Evolutionary conservation across 2,888 invertebrate genomes (phyloP).

Genomic region (Corythucha ciliata): DNA sequence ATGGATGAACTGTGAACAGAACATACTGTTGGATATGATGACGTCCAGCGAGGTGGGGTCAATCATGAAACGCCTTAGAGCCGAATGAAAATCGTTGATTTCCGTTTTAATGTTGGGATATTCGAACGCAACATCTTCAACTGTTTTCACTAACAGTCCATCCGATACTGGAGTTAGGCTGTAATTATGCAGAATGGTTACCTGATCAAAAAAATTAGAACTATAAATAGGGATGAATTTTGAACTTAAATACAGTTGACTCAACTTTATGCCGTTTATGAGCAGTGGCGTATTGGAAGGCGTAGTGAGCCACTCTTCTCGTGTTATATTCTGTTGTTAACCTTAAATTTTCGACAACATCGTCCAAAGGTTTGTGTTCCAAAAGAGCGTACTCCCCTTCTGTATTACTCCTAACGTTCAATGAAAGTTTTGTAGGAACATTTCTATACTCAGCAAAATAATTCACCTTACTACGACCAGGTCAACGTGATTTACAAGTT

Average conservation of each 20-base stretch:
- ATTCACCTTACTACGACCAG: constrained; percentile 14
- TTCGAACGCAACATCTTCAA: constrained; percentile 9
- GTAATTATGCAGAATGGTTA: constrained; percentile 12
- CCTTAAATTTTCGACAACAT: constrained; percentile 9
- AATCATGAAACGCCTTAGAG: neutral
- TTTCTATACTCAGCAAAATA: too few relatives aligned
- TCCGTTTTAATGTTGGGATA: constrained; percentile 7
- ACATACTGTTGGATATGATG: constrained; percentile 13
- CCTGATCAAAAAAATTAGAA: constrained; percentile 3
- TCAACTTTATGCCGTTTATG: too few relatives aligned
- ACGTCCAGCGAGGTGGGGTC: constrained; percentile 7
- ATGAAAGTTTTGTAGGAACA: too few relatives aligned
- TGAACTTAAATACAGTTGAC: too few relatives aligned
- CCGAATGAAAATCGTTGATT: constrained; percentile 3
- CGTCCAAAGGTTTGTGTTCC: constrained; percentile 11
- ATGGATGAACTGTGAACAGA: constrained; percentile 13
- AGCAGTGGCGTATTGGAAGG: constrained; percentile 14
- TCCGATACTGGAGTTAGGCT: constrained; percentile 12
- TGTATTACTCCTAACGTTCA: constrained; percentile 19
- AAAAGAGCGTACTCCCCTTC: constrained; percentile 18
- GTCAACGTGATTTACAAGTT: neutral
- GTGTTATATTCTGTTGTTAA: constrained; percentile 17
- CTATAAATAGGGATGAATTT: too few relatives aligned
- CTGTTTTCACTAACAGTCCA: constrained; percentile 12
- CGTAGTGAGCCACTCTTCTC: constrained; percentile 12